phyloP scores from a whole-genome alignment of 1,140 invertebrate species.

The Alviniconcha marisindica region DNA sequence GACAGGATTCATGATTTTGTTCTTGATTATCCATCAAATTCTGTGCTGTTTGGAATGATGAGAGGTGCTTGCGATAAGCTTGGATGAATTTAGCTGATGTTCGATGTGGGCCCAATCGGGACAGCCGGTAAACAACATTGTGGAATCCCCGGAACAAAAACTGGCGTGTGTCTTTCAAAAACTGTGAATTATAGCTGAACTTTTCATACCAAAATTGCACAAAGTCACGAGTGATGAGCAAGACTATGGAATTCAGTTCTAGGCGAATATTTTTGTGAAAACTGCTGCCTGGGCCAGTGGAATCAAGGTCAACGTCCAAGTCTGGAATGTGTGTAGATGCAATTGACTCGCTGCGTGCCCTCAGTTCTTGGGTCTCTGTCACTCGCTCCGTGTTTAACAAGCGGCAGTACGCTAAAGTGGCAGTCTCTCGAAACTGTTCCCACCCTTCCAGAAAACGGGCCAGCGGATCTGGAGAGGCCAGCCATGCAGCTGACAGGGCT shows the following conservation, averaged over 20 bases:
- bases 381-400: background rate
- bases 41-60: constrained; percentile 46
- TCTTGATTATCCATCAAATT: constrained; percentile 38
- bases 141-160: constrained; percentile 43
- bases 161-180: constrained; percentile 50
- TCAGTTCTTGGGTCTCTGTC: background rate
- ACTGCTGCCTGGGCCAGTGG: background rate
- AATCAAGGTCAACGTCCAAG: constrained; percentile 8
- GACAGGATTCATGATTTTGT: background rate
- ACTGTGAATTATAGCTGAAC: constrained; percentile 43
- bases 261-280: constrained; percentile 37
- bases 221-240: constrained; percentile 57
- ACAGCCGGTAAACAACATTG: constrained; percentile 40
- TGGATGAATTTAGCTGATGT: constrained; percentile 44
- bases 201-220: constrained; percentile 55
- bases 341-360: constrained; percentile 20
- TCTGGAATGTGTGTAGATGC: constrained; percentile 11
- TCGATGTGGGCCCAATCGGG: constrained; percentile 36
- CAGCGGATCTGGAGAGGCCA: constrained; percentile 2
- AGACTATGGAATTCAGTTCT: constrained; percentile 53
- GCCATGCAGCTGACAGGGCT: background rate
- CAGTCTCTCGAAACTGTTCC: background rate
- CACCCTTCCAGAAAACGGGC: constrained; percentile 15
- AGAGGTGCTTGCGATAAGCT: constrained; percentile 53
- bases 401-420: background rate